Percentiles rank a stretch among this genome's conserved stretches.
phyloP scores from a whole-genome alignment of 2,113 vertebrate genomes.

The Odontophorus gujanensis region DNA sequence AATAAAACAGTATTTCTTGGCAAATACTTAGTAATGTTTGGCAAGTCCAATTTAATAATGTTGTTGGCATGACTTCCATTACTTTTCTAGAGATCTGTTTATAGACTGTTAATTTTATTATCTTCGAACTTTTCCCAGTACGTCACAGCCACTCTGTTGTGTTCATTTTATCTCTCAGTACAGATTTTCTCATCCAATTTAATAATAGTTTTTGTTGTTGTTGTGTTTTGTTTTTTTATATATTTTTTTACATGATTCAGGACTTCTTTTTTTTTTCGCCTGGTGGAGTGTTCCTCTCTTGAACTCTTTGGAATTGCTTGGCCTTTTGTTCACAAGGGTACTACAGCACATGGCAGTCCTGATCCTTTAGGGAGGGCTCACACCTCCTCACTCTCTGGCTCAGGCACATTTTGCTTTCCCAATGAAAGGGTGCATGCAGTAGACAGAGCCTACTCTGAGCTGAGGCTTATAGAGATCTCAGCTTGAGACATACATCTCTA shows the following conservation, averaged over 20 bases:
- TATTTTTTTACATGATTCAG: not conserved
- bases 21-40: not conserved
- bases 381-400: not conserved
- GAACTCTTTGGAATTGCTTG: not conserved
- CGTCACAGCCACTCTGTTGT: not conserved
- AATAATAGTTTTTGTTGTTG: too few species aligned
- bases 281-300: not conserved
- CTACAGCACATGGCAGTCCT: rapidly evolving
- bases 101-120: not conserved
- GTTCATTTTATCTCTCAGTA: not conserved
- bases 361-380: rapidly evolving
- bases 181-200: not conserved
- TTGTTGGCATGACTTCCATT: not conserved
- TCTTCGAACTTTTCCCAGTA: not conserved
- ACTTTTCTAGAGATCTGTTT: not conserved
- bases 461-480: not conserved
- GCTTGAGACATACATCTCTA: not conserved
- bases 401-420: not conserved
- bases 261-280: too few species aligned
- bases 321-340: rapidly evolving
- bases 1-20: not conserved
- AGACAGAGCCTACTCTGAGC: not conserved
- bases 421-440: not conserved
- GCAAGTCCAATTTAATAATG: not conserved
- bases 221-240: not conserved